Conservation (phyloP, 2,888 invertebrate species). For the Tridacna crocea region DNA sequence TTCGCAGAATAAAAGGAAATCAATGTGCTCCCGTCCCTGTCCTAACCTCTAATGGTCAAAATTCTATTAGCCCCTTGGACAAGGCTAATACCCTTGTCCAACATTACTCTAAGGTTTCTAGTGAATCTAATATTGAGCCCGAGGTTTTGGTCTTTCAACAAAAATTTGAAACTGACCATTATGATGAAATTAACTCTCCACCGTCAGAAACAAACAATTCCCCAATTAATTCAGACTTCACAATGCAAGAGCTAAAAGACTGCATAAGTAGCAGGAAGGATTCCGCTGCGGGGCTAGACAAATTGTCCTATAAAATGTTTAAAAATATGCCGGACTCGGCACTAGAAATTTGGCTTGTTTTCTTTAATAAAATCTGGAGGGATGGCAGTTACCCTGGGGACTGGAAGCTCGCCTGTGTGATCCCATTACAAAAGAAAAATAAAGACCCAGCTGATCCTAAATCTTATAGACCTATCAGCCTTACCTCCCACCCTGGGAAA, state of each 20-base stretch:
- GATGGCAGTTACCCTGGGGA: background rate
- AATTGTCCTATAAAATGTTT: constrained; percentile 8
- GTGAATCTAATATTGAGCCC: constrained; percentile 14
- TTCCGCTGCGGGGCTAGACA: constrained; percentile 17
- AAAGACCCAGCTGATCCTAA: constrained; percentile 22
- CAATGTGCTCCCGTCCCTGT: background rate
- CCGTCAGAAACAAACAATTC: background rate
- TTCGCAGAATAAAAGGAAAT: constrained; percentile 20
- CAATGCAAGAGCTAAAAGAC: constrained; percentile 5
- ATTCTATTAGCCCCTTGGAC: background rate
- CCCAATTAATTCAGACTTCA: constrained; percentile 18
- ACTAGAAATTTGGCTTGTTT: background rate
- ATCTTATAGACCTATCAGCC: constrained; percentile 32
- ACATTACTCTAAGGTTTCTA: constrained; percentile 19
- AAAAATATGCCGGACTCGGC: background rate
- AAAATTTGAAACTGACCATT: constrained; percentile 16
- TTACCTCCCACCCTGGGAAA: constrained; percentile 40
- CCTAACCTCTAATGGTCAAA: background rate
- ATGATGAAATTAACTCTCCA: background rate
- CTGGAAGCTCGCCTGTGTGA: constrained; percentile 32
- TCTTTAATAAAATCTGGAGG: constrained; percentile 13
- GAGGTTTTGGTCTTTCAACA: constrained; percentile 7
- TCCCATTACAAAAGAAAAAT: constrained; percentile 13
- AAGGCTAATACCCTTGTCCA: constrained; percentile 17
- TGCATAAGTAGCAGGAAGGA: background rate